Conservation (phyloP, 2,888 invertebrate genomes). For the Scaeva pyrastri region DNA sequence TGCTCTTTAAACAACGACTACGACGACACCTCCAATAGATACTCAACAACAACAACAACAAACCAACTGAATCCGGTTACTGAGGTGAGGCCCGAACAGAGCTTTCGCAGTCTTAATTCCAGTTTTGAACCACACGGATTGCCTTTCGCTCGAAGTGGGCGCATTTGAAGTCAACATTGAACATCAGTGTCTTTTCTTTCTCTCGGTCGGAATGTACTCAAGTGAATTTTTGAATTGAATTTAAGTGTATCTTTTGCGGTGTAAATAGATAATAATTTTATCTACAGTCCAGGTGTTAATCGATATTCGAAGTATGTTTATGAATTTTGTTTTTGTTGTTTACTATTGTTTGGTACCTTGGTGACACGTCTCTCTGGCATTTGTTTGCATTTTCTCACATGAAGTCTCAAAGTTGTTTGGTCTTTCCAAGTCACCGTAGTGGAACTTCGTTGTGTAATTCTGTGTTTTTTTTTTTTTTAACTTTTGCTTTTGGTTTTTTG, state of each 20-base stretch:
- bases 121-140: conserved; percentile 66
- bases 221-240: conserved; percentile 50
- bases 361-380: conserved; percentile 65
- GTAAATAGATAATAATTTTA: conserved; percentile 20
- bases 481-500: too few species aligned
- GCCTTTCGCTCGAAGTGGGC: conserved; percentile 36
- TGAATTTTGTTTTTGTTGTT: conserved; percentile 31
- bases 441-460: conserved; percentile 62
- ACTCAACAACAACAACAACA: not conserved
- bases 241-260: conserved; percentile 31
- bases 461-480: conserved; percentile 28
- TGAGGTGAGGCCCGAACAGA: conserved; percentile 59
- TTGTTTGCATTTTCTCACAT: conserved; percentile 40
- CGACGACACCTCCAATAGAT: not conserved
- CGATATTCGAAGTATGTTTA: conserved; percentile 71
- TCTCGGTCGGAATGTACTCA: conserved; percentile 39
- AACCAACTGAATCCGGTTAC: conserved; percentile 69
- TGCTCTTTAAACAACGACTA: not conserved
- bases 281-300: conserved; percentile 65
- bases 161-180: conserved; percentile 38
- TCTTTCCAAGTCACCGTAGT: conserved; percentile 58
- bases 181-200: conserved; percentile 29
- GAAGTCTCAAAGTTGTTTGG: conserved; percentile 44
- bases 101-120: conserved; percentile 75
- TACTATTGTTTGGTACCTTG: conserved; percentile 61